Conservation (phyloP, 2,113 vertebrate genomes). For the Egretta garzetta region DNA sequence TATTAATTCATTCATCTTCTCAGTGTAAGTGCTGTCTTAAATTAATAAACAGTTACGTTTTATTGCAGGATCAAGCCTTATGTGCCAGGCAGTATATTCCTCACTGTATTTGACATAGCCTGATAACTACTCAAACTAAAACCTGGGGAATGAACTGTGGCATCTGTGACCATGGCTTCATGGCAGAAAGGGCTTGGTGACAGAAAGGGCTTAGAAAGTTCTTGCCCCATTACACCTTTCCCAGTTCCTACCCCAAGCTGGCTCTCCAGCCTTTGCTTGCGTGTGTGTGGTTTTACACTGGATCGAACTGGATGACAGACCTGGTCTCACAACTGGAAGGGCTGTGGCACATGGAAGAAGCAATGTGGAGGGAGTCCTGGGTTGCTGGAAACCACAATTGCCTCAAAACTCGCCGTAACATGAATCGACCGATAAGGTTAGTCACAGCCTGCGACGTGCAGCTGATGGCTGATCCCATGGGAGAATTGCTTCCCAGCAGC, state of each 20-base stretch:
- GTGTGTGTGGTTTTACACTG: not conserved
- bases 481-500: not conserved
- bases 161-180: not conserved
- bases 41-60: not conserved
- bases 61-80: not conserved
- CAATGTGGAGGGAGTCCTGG: not conserved
- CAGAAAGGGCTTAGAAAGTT: not conserved
- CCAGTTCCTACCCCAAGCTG: not conserved
- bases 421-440: not conserved
- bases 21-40: not conserved
- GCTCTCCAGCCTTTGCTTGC: not conserved
- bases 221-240: not conserved
- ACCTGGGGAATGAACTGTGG: not conserved
- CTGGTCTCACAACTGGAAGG: not conserved
- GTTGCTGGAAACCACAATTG: accelerated
- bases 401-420: not conserved
- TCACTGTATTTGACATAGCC: not conserved
- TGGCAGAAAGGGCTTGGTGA: not conserved
- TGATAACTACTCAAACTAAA: not conserved
- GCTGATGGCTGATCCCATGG: not conserved
- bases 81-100: not conserved
- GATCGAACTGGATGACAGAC: not conserved
- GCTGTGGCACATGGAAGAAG: not conserved
- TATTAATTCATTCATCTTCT: not conserved
- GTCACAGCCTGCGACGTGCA: not conserved